These are phyloP conservation scores for Stegostoma tigrinum DNA, from an alignment of 2,113 vertebrate species.

Conservation along the genomic window DNA sequence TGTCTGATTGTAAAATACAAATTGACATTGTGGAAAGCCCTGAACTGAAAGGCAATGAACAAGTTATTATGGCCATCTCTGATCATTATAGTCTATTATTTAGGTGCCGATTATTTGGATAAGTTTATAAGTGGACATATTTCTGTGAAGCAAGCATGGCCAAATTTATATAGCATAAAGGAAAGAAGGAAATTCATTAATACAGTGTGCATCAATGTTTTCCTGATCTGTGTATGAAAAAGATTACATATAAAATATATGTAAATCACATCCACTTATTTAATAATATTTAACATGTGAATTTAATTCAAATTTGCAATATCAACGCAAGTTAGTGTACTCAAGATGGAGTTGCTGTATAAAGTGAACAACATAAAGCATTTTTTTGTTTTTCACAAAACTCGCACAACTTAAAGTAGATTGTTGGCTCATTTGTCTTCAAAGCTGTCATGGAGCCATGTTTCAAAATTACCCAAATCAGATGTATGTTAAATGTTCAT, in stretches of 20 bases:
- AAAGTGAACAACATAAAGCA: background rate
- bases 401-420: background rate
- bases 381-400: background rate
- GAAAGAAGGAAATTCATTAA: background rate
- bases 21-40: background rate
- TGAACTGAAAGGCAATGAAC: background rate
- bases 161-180: too few species aligned
- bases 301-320: constrained; percentile 3
- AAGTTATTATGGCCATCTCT: background rate
- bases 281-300: too few species aligned
- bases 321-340: background rate
- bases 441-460: constrained; percentile 8
- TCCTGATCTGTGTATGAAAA: background rate
- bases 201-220: background rate
- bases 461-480: constrained; percentile 34
- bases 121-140: background rate
- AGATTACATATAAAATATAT: background rate
- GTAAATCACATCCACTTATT: background rate
- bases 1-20: background rate
- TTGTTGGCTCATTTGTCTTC: background rate
- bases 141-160: background rate
- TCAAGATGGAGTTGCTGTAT: background rate
- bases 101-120: background rate
- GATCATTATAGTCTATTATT: background rate
- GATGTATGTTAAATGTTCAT: constrained; percentile 21